Evolutionary conservation across 2,797 vertebrate species (phyloP), one percentile per base, ranked within the genome.

Genomic region (Agapornis canus): DNA sequence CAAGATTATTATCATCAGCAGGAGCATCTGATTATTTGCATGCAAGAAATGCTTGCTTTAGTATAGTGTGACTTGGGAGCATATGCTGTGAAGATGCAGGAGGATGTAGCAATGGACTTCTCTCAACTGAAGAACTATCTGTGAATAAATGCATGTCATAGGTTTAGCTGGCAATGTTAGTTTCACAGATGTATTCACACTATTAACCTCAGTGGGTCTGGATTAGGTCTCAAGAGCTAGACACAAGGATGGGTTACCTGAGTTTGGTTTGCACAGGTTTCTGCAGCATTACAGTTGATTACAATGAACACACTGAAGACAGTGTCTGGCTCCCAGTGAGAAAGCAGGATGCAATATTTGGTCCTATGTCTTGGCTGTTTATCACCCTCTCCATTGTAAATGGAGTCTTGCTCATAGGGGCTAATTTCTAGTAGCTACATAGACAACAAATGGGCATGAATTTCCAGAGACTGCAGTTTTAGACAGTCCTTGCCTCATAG

Each of bases 101-200:
- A 83, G 42, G 27, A 22, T 48, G 35, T 45, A 65, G 35, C 47
- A 39, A n/a, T 1, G 4, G 21, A 31, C 8, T 48, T 60, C 23
- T 59, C 29, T 59, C 47, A 64, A 52, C 23, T 14, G 29, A 57
- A 9, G 22, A 59, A 4, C n/a, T 59, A 14, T 42, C 40, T 29
- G 32, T 39, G 40, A 75, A 51, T 7, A n/a, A 3, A 25, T 9
- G 25, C 12, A 19, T 56, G 6, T 10, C 20, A 7, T 6, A 17
- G 18, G 29, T 60, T 66, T 57, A 61, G 11, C 27, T 78, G 51
- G 25, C 9, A 25, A 32, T 56, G 26, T 19, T 56, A 12, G 4
- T 13, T 18, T 19, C 39, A 52, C 15, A 54, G 48, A 26, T 43
- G 31, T 1, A 0, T 42, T 64, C 37, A 3, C 0, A 26, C 31